phyloP scores from a whole-genome alignment of 2,113 vertebrate species.

The Cygnus atratus region DNA sequence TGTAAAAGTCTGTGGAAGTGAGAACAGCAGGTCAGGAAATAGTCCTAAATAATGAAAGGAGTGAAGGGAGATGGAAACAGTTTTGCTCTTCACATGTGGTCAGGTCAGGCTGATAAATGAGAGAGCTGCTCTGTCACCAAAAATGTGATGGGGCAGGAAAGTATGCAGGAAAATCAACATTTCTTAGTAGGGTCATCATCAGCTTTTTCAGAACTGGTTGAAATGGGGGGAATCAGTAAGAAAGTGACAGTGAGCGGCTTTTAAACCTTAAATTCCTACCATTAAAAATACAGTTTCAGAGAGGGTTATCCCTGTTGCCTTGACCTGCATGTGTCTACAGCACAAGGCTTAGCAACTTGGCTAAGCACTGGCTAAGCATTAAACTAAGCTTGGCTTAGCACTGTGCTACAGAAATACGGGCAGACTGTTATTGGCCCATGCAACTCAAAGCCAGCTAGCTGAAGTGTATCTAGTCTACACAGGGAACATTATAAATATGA shows the following conservation, averaged over 20 bases:
- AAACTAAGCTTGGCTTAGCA: neutral
- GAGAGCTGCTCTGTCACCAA: accelerated
- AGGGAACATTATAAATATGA: neutral
- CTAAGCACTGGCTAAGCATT: no score
- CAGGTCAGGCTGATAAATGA: neutral
- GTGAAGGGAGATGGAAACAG: neutral
- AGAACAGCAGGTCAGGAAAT: neutral
- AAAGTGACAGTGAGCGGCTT: neutral
- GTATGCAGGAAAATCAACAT: neutral
- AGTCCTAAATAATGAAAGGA: neutral
- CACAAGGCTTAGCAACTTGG: neutral
- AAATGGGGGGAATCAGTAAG: neutral
- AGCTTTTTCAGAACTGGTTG: neutral
- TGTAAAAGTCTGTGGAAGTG: neutral
- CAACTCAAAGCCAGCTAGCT: neutral
- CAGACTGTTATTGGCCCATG: accelerated
- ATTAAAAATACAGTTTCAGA: neutral
- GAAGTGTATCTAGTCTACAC: neutral
- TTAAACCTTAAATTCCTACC: neutral
- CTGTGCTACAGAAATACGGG: accelerated
- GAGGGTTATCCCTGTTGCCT: accelerated
- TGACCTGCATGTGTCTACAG: neutral
- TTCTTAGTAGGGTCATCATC: neutral
- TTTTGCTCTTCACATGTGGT: neutral
- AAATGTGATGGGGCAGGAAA: accelerated